These are phyloP conservation scores for Drosophila antonietae DNA, from an alignment of 2,888 invertebrate species.

Conservation along the genomic window DNA sequence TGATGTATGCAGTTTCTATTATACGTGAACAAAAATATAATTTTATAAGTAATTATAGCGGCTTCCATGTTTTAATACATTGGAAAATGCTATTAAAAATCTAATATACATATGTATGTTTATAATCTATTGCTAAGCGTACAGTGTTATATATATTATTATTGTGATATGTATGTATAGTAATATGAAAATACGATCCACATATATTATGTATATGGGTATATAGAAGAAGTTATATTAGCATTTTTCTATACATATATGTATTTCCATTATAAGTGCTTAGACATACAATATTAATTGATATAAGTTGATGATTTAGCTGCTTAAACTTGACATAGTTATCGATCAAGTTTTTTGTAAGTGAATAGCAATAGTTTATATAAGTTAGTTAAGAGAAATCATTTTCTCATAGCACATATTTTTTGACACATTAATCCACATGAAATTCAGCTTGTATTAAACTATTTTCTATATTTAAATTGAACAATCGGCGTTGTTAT, in stretches of 20 bases:
- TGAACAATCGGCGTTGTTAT: neutral
- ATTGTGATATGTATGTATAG: no score
- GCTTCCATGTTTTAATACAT: no score
- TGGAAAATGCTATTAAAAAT: no score
- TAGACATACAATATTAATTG: neutral
- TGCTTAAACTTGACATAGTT: neutral
- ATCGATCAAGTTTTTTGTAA: neutral
- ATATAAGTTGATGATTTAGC: neutral
- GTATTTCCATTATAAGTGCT: neutral
- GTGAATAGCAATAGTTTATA: neutral
- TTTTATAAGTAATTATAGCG: no score
- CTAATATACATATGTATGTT: no score
- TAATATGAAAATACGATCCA: no score
- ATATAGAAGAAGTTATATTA: no score
- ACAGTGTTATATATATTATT: no score
- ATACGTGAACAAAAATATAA: no score
- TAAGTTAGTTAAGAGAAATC: neutral
- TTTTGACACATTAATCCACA: neutral
- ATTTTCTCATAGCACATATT: neutral
- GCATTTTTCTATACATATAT: neutral
- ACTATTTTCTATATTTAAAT: constrained; percentile 2
- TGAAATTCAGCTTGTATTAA: neutral
- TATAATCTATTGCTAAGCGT: no score
- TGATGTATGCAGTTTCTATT: neutral
- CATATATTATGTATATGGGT: no score